Conservation (phyloP, 1,140 invertebrate genomes). For the Drosophila varians region DNA sequence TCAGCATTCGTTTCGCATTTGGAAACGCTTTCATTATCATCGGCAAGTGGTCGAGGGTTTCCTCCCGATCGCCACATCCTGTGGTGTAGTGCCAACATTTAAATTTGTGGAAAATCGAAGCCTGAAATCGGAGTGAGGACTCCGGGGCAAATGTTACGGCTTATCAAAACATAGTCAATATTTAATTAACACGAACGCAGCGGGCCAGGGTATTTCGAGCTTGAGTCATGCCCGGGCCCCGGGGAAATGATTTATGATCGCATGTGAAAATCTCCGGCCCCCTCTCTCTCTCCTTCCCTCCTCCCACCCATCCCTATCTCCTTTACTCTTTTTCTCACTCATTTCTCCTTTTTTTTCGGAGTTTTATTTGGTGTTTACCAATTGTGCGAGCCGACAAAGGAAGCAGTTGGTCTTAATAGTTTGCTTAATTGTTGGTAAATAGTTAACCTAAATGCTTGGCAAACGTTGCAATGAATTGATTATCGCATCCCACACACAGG, state of each 20-base stretch:
- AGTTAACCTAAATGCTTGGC: conserved; percentile 41
- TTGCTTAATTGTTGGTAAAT: conserved; percentile 47
- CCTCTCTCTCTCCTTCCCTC: not conserved
- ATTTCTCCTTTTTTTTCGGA: not conserved
- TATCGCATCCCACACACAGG: conserved; percentile 34
- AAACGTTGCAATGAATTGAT: conserved; percentile 45
- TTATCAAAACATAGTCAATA: conserved; percentile 82
- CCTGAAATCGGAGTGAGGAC: conserved; percentile 27
- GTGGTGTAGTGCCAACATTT: conserved; percentile 56
- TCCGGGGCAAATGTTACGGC: conserved; percentile 63
- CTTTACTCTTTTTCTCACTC: not conserved
- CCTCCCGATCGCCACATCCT: conserved; percentile 43
- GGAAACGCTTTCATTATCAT: conserved; percentile 81
- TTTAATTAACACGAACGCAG: conserved; percentile 81
- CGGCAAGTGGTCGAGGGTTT: conserved; percentile 13
- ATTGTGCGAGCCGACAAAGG: conserved; percentile 64
- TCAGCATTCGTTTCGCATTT: conserved; percentile 82
- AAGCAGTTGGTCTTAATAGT: conserved; percentile 46
- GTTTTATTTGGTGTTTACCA: conserved; percentile 34
- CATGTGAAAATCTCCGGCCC: conserved; percentile 46
- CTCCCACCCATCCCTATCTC: not conserved
- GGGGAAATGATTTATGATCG: conserved; percentile 69
- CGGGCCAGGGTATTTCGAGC: conserved; percentile 38
- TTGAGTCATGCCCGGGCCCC: conserved; percentile 20
- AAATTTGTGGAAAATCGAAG: conserved; percentile 64